Base-by-base conservation (phyloP, 1,140 invertebrate species). In the Acromyrmex heyeri region DNA sequence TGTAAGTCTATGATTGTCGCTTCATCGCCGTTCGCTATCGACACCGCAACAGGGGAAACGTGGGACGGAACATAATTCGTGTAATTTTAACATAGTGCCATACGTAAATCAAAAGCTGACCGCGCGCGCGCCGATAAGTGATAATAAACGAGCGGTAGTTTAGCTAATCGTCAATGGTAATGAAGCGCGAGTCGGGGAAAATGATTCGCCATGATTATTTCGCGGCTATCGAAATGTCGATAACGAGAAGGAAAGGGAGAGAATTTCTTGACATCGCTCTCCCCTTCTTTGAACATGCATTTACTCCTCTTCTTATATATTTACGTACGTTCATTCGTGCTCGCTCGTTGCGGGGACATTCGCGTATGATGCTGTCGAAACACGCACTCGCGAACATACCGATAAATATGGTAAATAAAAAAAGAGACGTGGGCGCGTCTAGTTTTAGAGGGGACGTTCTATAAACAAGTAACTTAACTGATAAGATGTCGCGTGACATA, bases 91-190 rank as follows among this genome's bases (percentile, higher is more conserved):
- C 34, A 83, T 61, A 86, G 90, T 91, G 90, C 90, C 90, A 91
- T 91, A 91, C 78, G 78, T 88, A 81, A 91, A 91, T 91, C 89
- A 90, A 91, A 91, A 91, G 21, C 50, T 18, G 30, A 73, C 24
- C 48, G 30, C 67, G 18, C 48, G 82, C 50, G 44, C 55, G 30
- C 44, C 44, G 30, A 61, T 48, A 34, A 30, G 34, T 55, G 77
- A 81, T 69, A 81, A 70, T 55, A 81, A 55, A 81, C 48, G 27
- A 6, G 69, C 69, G 69, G 24, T 77, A 87, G 62, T 75, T 87
- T 76, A 81, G 38, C 48, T 27, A 69, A 27, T 85, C 83, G 27
- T 85, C 44, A 75, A 53, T 61, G 77, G 16, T 86, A 65, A 67
- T 50, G 34, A 61, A 34, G n/a, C 69, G 50, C 53, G 77, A 72